Evolutionary conservation across 2,113 vertebrate species (phyloP), one percentile per base, ranked within the genome.

Genomic region (Centropus unirufus): DNA sequence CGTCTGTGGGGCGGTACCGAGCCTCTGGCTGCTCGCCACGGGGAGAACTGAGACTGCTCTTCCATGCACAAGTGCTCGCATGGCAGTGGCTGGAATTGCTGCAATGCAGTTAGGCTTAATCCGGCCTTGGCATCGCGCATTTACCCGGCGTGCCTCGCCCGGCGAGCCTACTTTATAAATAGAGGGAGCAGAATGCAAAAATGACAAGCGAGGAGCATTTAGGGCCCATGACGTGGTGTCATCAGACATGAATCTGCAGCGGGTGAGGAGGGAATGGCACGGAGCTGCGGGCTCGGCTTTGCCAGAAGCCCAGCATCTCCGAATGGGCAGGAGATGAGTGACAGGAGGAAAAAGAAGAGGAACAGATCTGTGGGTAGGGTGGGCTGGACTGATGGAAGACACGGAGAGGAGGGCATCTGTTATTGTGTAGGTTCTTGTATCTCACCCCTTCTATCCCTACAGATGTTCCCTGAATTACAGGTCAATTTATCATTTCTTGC

Each of bases 81-180:
- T 96, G 90, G 92, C 69, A 84, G 81, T 4, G 27, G 79, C 68
- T 61, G 69, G 87, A 90, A 75, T 89, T 46, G 77, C 70, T 88
- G 87, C 94, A 42, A 52, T 89, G 73, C 77, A 72, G 84, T 89
- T 40, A 83, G 84, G 30, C 46, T 81, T 94, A 92, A 96, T 96
- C 97, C 92, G 32, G 21, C 70, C 52, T 85, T 96, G 93, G 93
- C 96, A 96, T 14, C 0, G 3, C 0, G 2, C 15, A 12, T 51
- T 72, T 82, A 51, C 57, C 52, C n/a, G 22, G 77, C 17, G 7
- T 85, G 92, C 83, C 54, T 75, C 52, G 81, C 74, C 52, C 81
- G 94, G 69, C 92, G 51, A 73, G 69, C 75, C 86, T 85, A 75
- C 82, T 96, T 95, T 95, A 94, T 95, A 97, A 96, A 97, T 69